A percentile compares a stretch with the other conserved stretches of the same genome.
Conservation (phyloP, 2,113 vertebrate genomes). For the Dicerorhinus sumatrensis region DNA sequence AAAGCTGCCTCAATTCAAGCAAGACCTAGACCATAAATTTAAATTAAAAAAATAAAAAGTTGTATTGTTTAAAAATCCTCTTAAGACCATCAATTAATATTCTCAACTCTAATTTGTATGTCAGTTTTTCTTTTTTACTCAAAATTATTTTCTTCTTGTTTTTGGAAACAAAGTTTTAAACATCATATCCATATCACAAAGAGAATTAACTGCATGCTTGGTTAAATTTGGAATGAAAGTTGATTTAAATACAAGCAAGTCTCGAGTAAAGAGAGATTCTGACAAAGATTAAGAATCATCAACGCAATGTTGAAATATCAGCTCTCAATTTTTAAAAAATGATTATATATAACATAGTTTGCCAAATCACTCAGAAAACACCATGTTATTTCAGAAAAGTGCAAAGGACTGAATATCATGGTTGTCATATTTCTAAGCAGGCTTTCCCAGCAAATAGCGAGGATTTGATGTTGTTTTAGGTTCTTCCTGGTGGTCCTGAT, state of each 20-base stretch:
- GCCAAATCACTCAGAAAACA: slow-evolving; percentile 11
- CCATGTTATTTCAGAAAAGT: slow-evolving; percentile 51
- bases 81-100: not conserved
- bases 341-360: not conserved
- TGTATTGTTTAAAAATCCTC: not conserved
- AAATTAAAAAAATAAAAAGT: not conserved
- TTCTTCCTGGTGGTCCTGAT: slow-evolving; percentile 59
- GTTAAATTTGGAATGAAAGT: slow-evolving; percentile 73
- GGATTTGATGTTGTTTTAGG: slow-evolving; percentile 32
- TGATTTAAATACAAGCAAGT: slow-evolving; percentile 76
- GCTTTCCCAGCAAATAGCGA: slow-evolving; percentile 68
- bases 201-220: slow-evolving; percentile 6
- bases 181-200: not conserved
- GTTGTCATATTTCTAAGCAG: slow-evolving; percentile 48
- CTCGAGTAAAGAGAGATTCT: slow-evolving; percentile 76
- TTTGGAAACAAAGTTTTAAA: not conserved
- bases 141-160: not conserved
- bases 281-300: slow-evolving; percentile 80
- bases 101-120: slow-evolving; percentile 8
- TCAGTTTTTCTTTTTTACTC: slow-evolving; percentile 19
- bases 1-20: not conserved
- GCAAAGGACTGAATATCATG: slow-evolving; percentile 59
- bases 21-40: not conserved
- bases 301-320: slow-evolving; percentile 51
- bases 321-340: not conserved